Evolutionary conservation across 1,140 invertebrate species (phyloP).

Genomic region (Listronotus oregonensis): DNA sequence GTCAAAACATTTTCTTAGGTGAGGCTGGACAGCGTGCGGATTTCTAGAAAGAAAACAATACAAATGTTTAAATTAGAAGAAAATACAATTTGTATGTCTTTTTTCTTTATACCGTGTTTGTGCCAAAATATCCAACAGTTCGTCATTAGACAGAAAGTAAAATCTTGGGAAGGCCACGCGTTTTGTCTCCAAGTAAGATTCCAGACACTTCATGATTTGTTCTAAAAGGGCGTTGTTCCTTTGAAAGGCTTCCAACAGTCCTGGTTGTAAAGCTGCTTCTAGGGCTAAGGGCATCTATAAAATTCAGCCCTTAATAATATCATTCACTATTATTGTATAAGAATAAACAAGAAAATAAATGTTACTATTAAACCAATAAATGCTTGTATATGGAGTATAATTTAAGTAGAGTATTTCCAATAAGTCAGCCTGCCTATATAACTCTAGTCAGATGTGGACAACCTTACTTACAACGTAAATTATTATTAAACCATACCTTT

Average conservation of each 20-base stretch:
- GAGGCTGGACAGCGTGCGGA: constrained; percentile 85
- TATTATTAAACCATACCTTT: constrained; percentile 60
- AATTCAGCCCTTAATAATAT: background rate
- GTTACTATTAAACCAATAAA: too few species aligned
- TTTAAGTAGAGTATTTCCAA: too few species aligned
- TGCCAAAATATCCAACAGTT: constrained; percentile 88
- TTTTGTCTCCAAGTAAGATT: constrained; percentile 85
- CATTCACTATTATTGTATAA: too few species aligned
- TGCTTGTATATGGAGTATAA: too few species aligned
- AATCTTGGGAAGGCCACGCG: constrained; percentile 87
- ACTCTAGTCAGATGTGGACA: too few species aligned
- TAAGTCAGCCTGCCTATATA: too few species aligned
- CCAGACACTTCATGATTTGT: constrained; percentile 80
- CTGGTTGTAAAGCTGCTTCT: constrained; percentile 67
- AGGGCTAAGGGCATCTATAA: constrained; percentile 70
- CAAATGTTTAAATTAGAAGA: too few species aligned
- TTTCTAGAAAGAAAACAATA: constrained; percentile 64
- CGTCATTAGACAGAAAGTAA: constrained; percentile 94
- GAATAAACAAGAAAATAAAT: too few species aligned
- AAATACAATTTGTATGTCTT: too few species aligned
- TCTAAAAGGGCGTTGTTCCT: constrained; percentile 80
- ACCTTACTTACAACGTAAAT: background rate
- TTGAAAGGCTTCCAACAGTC: constrained; percentile 71
- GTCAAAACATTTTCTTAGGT: constrained; percentile 89
- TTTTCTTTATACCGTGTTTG: constrained; percentile 63